These are phyloP conservation scores for Loripinus fragilis DNA, from an alignment of 2,888 invertebrate species.

Conservation along the genomic window DNA sequence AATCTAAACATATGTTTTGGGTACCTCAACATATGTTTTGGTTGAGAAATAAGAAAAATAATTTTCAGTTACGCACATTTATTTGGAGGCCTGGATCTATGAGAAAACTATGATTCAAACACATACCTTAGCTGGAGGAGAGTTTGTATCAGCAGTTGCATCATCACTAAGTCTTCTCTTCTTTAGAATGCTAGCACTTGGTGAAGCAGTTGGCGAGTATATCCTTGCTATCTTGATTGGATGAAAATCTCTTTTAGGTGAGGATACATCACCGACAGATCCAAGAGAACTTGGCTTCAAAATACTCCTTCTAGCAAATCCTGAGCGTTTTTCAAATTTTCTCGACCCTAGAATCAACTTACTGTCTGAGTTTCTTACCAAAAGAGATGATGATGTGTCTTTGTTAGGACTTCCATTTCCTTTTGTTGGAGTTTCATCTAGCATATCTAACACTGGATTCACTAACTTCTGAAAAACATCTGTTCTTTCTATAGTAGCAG, in stretches of 20 bases:
- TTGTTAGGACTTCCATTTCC: slow-evolving; percentile 34
- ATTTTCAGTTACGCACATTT: too few relatives aligned
- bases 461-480: neutral
- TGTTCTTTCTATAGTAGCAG: neutral
- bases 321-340: slow-evolving; percentile 58
- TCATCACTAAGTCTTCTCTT: slow-evolving; percentile 67
- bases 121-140: slow-evolving; percentile 77
- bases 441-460: slow-evolving; percentile 12
- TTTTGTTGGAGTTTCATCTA: slow-evolving; percentile 68
- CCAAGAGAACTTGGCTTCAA: slow-evolving; percentile 44
- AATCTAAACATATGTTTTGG: too few relatives aligned
- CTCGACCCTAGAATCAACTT: slow-evolving; percentile 60
- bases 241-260: slow-evolving; percentile 59
- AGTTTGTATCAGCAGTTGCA: slow-evolving; percentile 66
- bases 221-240: slow-evolving; percentile 66
- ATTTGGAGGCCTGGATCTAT: too few relatives aligned
- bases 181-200: slow-evolving; percentile 80
- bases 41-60: too few relatives aligned
- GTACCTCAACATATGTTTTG: too few relatives aligned
- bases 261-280: slow-evolving; percentile 23
- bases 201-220: slow-evolving; percentile 79
- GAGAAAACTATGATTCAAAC: too few relatives aligned
- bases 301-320: slow-evolving; percentile 61
- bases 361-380: slow-evolving; percentile 61
- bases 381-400: slow-evolving; percentile 11